Base-by-base conservation (phyloP, 64 coral and sea anemone species). In the Orbicella faveolata region DNA sequence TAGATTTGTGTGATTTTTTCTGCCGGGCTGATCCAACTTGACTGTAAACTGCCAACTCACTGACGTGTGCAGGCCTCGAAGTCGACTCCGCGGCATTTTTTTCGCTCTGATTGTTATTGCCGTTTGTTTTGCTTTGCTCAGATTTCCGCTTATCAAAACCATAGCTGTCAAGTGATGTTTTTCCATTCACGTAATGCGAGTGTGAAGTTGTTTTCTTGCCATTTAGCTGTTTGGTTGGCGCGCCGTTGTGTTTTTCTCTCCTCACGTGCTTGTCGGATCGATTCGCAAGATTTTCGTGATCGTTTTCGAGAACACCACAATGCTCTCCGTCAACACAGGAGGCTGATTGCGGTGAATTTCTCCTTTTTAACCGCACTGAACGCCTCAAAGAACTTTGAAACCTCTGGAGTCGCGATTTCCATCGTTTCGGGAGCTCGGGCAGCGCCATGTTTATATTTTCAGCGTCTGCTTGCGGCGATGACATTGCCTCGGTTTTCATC, bases 131-230 rank as follows among this genome's bases (percentile, higher is more conserved):
- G 84, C 66, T 92, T 86, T 86, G 59, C 82, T 92, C 83, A 74
- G n/a, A 65, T 76, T 61, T 92, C 51, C 51, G 62, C 74, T 86
- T 75, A 52, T 85, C 74, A 26, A 92, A 84, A 76, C 74, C 33
- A 36, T 44, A 34, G 62, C 61, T 87, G 86, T 87, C 90, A 87
- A 86, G n/a, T 77, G 76, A 35, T 92, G 83, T 92, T 92, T 92
- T 92, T 30, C 75, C 73, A 92, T 80, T 74, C 84, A 66, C 64
- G 78, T 69, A 80, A 80, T 92, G 75, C 16, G 76, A 53, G 62
- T 87, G 75, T 34, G 64, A 76, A 79, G 55, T 87, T 92, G 83
- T 53, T 77, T 79, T 92, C 36, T 41, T 78, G 16, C 15, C 51
- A 68, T 73, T 85, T 41, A 48, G 26, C 7, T 36, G 62, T 76